Evolutionary conservation across 2,888 invertebrate species (phyloP), one percentile per base, ranked within the genome.

Genomic region (Melinaea menophilus): DNA sequence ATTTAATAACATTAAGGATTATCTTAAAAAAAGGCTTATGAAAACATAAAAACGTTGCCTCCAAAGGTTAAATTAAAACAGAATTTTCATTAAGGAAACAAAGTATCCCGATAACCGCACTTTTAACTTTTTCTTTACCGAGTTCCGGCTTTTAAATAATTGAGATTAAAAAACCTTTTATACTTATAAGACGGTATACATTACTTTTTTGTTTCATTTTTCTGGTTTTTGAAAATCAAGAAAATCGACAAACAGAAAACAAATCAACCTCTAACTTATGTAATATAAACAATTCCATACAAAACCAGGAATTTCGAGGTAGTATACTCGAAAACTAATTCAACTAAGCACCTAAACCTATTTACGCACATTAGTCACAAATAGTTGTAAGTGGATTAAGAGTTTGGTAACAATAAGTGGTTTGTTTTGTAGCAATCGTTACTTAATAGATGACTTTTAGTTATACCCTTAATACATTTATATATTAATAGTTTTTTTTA

Each of bases 381-480:
- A 51, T 31, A 31, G 12, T 51, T 51, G 31, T 51, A 51, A 51
- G 51, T 51, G 51, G 51, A 51, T 51, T 51, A 51, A 31, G 31
- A 51, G 31, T 31, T 51, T 51, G 31, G 22, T 51, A 51, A 51
- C 31, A 31, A 51, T n/a, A 31, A 51, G 31, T 51, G 51, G 22
- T 51, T 31, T 7, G 51, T 51, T 51, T 7, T 9, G 41, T 41
- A 41, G 9, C 7, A 41, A 9, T 41, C 7, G 7, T 41, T 41
- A 41, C 41, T 9, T 41, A 41, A 41, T 41, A 41, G 41, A 41
- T 41, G 41, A 41, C 41, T 41, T 41, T 41, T 4, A 37, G 41
- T 41, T 41, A 9, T 41, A 9, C 9, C 41, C 11, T 41, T 9
- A 41, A 41, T 41, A 41, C 3, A 41, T 41, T 5, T 41, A 41